phyloP scores from a whole-genome alignment of 2,113 vertebrate genomes.

The Heterotis niloticus region DNA sequence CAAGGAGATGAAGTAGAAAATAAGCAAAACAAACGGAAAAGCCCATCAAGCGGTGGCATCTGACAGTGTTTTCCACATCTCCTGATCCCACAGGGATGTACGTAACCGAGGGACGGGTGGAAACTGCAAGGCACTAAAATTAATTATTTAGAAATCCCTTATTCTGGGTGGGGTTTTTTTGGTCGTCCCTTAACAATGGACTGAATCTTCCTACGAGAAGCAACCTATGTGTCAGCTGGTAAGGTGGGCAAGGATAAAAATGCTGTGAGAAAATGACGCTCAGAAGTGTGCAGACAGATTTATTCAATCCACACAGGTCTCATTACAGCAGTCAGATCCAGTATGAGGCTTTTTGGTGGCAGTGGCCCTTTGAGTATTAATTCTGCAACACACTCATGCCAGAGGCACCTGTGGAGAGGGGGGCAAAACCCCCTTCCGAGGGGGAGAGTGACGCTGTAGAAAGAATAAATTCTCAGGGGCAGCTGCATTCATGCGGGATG shows the following conservation, averaged over 20 bases:
- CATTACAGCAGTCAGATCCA: conserved; percentile 15
- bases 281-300: background rate
- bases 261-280: background rate
- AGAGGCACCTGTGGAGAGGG: background rate
- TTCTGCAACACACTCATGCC: conserved; percentile 17
- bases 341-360: background rate
- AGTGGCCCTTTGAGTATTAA: conserved; percentile 16
- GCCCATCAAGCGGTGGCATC: background rate
- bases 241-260: background rate
- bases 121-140: conserved; percentile 1
- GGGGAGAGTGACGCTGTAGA: background rate
- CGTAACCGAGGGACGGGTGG: background rate
- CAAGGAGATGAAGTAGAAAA: background rate
- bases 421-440: background rate
- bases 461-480: background rate
- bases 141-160: background rate
- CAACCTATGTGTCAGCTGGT: background rate
- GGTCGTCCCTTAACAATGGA: background rate
- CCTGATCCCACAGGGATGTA: too few species aligned
- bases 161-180: background rate
- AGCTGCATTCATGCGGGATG: background rate
- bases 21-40: background rate
- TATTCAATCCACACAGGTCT: conserved; percentile 9
- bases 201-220: background rate
- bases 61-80: background rate